phyloP scores from a whole-genome alignment of 30 jellyfish, hydroid and myxozoan species.

The Cassiopea andromeda region DNA sequence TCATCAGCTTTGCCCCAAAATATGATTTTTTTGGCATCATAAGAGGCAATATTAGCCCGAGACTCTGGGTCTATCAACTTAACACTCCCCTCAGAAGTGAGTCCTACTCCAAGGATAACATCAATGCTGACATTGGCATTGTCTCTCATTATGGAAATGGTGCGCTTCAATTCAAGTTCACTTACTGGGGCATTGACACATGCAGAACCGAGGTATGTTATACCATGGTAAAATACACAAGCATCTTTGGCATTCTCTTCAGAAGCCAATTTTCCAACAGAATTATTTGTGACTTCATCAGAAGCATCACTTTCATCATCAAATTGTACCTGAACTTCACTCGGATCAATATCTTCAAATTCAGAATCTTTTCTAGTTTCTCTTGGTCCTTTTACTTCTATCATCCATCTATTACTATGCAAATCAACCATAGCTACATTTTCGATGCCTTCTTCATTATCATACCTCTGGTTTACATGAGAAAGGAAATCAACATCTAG shows the following conservation, averaged over 20 bases:
- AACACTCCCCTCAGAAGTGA: conserved; percentile 47
- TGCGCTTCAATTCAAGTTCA: conserved; percentile 82
- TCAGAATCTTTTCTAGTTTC: conserved; percentile 47
- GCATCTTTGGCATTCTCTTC: conserved; percentile 73
- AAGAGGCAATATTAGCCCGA: conserved; percentile 79
- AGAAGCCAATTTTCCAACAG: conserved; percentile 28
- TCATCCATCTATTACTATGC: conserved; percentile 29
- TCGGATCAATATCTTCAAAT: conserved; percentile 57
- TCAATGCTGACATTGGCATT: conserved; percentile 69
- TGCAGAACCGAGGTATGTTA: conserved; percentile 92
- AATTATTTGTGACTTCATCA: conserved; percentile 37
- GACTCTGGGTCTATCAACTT: conserved; percentile 81
- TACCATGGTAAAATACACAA: conserved; percentile 73
- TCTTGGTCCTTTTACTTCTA: not conserved
- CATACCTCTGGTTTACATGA: conserved; percentile 1
- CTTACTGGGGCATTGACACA: conserved; percentile 91
- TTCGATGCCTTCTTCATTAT: not conserved
- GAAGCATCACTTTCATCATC: conserved; percentile 61
- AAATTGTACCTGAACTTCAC: conserved; percentile 32
- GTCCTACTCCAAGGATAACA: conserved; percentile 76
- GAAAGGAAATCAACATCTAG: conserved; percentile 55
- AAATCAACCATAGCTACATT: not conserved
- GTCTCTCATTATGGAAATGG: conserved; percentile 81
- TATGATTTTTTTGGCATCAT: conserved; percentile 68
- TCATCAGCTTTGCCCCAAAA: conserved; percentile 94